phyloP scores from a whole-genome alignment of 2,797 vertebrate species.

The Falco cherrug region DNA sequence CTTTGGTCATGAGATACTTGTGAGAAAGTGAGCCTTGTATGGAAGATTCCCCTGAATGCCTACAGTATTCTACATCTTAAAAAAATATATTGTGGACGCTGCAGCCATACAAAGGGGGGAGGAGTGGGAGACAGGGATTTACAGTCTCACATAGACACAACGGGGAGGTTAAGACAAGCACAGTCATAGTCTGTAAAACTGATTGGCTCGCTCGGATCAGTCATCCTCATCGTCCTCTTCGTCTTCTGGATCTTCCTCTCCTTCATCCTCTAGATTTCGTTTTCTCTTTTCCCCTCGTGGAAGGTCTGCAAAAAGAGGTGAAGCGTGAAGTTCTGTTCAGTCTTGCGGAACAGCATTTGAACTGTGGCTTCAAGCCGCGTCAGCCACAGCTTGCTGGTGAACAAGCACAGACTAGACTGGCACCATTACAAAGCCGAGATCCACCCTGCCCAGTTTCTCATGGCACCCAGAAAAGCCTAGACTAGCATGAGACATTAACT shows the following conservation, averaged over 20 bases:
- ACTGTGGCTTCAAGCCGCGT: background rate
- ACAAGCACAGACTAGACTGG: background rate
- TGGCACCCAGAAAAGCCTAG: background rate
- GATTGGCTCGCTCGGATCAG: constrained; percentile 63
- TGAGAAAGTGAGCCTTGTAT: constrained; percentile 38
- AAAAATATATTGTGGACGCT: constrained; percentile 74
- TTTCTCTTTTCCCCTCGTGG: constrained; percentile 61
- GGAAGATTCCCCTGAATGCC: constrained; percentile 44
- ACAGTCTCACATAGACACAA: constrained; percentile 71
- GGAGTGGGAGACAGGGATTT: constrained; percentile 52
- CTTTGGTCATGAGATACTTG: constrained; percentile 69
- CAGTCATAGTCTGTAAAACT: constrained; percentile 75
- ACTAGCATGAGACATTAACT: background rate
- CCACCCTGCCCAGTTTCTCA: background rate
- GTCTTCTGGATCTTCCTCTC: constrained; percentile 58
- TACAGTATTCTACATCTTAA: constrained; percentile 70
- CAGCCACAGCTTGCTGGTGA: background rate
- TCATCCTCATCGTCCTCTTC: constrained; percentile 69
- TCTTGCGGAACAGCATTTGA: background rate
- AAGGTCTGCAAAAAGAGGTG: constrained; percentile 40
- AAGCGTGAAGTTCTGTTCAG: constrained; percentile 10
- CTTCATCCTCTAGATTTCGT: constrained; percentile 65
- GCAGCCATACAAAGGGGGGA: constrained; percentile 69
- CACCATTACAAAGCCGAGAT: background rate
- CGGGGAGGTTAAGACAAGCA: constrained; percentile 63